Percentiles rank a stretch among this genome's conserved stretches.
Evolutionary conservation across 2,113 vertebrate species (phyloP).

Genomic region (Bufo bufo): DNA sequence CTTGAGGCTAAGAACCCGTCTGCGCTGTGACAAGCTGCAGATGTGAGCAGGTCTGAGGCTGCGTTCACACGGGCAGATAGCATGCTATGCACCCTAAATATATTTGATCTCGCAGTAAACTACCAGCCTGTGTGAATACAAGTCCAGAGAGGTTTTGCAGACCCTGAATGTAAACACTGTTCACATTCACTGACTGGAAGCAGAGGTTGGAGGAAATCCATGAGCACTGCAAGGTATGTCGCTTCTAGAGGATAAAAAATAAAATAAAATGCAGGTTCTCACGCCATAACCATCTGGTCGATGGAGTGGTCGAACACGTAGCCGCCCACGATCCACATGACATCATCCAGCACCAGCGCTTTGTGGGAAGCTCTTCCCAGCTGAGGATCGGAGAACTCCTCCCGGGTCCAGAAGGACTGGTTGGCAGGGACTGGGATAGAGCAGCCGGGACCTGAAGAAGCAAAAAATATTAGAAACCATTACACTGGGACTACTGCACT

Average conservation of each 20-base stretch:
- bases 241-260: too few relatives aligned
- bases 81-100: too few relatives aligned
- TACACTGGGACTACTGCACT: too few relatives aligned
- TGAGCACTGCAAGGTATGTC: neutral
- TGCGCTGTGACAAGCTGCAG: too few relatives aligned
- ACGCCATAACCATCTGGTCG: slow-evolving; percentile 94
- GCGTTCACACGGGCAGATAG: neutral
- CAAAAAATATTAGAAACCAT: neutral
- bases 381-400: slow-evolving; percentile 77
- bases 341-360: slow-evolving; percentile 80
- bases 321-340: slow-evolving; percentile 96
- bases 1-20: too few relatives aligned
- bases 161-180: neutral
- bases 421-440: slow-evolving; percentile 87
- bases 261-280: slow-evolving; percentile 69
- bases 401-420: slow-evolving; percentile 86
- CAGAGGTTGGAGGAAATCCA: neutral
- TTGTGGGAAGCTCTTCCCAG: slow-evolving; percentile 92
- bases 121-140: neutral
- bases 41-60: too few relatives aligned
- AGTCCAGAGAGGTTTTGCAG: neutral
- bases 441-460: slow-evolving; percentile 85
- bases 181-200: neutral
- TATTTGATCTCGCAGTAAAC: too few relatives aligned
- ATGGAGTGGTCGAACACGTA: slow-evolving; percentile 95